phyloP scores from a whole-genome alignment of 2,888 invertebrate genomes.

The Polydrusus pterygomalis region DNA sequence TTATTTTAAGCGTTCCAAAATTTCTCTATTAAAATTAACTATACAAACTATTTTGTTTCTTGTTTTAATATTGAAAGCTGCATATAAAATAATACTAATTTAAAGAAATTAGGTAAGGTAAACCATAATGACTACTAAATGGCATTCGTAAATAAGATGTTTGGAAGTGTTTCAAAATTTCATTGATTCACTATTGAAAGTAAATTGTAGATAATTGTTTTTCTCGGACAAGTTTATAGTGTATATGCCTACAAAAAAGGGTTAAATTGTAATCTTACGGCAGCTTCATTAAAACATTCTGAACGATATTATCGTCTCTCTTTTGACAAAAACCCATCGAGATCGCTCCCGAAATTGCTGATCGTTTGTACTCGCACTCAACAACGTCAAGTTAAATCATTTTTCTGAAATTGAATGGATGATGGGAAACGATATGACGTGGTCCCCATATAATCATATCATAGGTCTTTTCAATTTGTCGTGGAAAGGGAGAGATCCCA shows the following conservation, averaged over 20 bases:
- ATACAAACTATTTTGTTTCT: too few relatives aligned
- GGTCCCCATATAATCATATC: conserved; percentile 30
- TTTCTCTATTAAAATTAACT: too few relatives aligned
- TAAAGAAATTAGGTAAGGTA: too few relatives aligned
- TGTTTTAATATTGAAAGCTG: too few relatives aligned
- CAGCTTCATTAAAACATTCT: conserved; percentile 1
- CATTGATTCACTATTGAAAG: too few relatives aligned
- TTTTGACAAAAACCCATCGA: conserved; percentile 8
- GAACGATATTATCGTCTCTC: conserved; percentile 3
- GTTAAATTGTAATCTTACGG: neutral
- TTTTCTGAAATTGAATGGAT: conserved; percentile 32
- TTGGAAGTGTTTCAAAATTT: too few relatives aligned
- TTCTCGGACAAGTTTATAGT: too few relatives aligned
- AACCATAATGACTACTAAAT: too few relatives aligned
- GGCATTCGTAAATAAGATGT: too few relatives aligned
- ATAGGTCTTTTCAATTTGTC: conserved; percentile 31
- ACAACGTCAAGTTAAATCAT: conserved; percentile 32
- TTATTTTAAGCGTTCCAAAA: too few relatives aligned
- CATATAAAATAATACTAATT: too few relatives aligned
- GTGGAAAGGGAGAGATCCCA: neutral
- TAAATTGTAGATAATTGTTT: too few relatives aligned
- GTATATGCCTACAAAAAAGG: neutral
- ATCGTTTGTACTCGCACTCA: conserved; percentile 15
- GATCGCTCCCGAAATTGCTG: conserved; percentile 21
- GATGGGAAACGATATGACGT: conserved; percentile 34